Evolutionary conservation across 1,140 invertebrate genomes (phyloP).

Genomic region (Bombus picipes): DNA sequence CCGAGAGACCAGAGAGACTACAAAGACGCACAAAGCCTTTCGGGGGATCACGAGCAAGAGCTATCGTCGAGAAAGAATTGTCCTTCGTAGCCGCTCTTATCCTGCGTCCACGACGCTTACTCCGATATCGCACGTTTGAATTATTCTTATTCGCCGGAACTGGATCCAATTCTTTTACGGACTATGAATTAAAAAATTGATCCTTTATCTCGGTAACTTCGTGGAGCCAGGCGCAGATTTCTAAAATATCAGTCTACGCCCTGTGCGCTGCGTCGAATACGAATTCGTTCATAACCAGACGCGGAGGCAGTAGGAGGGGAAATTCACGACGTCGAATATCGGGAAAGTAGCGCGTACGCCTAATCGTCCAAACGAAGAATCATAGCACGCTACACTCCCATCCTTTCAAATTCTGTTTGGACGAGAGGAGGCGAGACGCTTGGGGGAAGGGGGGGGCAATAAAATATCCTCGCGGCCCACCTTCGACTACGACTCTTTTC

Average conservation of each 20-base stretch:
- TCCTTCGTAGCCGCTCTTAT: constrained; percentile 38
- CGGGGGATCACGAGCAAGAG: constrained; percentile 49
- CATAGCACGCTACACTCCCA: constrained; percentile 57
- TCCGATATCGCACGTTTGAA: no score
- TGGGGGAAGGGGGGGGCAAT: constrained; percentile 56
- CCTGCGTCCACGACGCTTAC: neutral
- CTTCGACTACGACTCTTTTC: constrained; percentile 26
- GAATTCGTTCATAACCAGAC: no score
- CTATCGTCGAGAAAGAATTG: constrained; percentile 64
- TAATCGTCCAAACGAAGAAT: constrained; percentile 69
- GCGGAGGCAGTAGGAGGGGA: neutral
- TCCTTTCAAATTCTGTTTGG: constrained; percentile 64
- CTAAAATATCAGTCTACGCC: no score
- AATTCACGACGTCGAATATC: constrained; percentile 38
- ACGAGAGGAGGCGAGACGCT: constrained; percentile 19
- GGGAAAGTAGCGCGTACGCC: constrained; percentile 34
- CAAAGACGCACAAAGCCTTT: constrained; percentile 57
- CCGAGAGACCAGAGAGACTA: neutral
- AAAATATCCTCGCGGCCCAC: constrained; percentile 46
- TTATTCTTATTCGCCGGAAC: no score
- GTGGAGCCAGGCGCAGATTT: no score
- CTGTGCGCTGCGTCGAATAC: no score
- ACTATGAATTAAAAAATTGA: no score
- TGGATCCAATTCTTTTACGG: no score
- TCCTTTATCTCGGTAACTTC: no score